Base-by-base conservation (phyloP, 2,888 invertebrate genomes). In the Arge pagana region DNA sequence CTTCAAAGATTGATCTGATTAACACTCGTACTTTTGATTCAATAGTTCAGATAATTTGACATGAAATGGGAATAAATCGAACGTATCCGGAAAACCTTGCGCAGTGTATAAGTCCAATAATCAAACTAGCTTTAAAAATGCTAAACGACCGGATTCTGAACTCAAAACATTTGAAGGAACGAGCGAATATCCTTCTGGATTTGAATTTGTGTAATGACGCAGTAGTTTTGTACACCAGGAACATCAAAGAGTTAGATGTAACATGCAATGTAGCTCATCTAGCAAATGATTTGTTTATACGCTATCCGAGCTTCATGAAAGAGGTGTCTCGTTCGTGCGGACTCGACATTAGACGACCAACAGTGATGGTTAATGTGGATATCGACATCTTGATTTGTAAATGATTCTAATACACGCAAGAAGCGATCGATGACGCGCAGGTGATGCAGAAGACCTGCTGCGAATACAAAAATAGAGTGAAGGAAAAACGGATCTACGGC, bases 1-100 rank as follows among this genome's bases (percentile, higher is more conserved):
- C n/a, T n/a, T n/a, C n/a, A n/a, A n/a, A n/a, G 10, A 28, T 41
- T 16, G 18, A 26, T 3, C 16, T 24, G 2, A 10, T 28, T 4
- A 7, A 15, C n/a, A 41, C 41, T 4, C 28, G 41, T 18, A 28
- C 26, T n/a, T 41, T 10, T 18, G 28, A 41, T 41, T n/a, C 41
- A 10, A 26, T 26, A 8, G 4, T 41, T 8, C 41, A 28, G 5
- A n/a, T 41, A 4, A 24, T 41, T 4, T 26, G 26, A 4, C 26
- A 15, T 41, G 41, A 28, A 6, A 41, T 41, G 10, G 26, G 10
- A 6, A 41, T 28, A 10, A 11, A 10, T 11, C 10, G 28, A 26
- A 19, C 16, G 5, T 41, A 41, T 10, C 5, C 18, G n/a, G 2
- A 41, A n/a, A 26, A 10, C 10, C n/a, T 28, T 10, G 13, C 16